Percentiles rank a stretch among this genome's conserved stretches.
Evolutionary conservation across 2,797 vertebrate genomes (phyloP).

Genomic region (Poeciliopsis gracilis): DNA sequence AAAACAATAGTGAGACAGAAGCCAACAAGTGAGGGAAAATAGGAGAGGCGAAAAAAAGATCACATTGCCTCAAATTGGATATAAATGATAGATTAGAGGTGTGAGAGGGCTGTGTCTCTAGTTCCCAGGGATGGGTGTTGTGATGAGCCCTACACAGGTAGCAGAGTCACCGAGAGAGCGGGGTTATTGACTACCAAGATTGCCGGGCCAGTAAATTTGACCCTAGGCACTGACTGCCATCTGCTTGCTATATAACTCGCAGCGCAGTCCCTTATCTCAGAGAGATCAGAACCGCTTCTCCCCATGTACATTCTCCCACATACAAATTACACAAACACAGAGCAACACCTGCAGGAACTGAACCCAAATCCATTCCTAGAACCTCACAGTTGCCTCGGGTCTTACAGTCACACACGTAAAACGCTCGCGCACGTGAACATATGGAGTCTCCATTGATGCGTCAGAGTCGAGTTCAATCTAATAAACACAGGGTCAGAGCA

Average conservation of each 20-base stretch:
- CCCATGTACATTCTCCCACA: slow-evolving; percentile 43
- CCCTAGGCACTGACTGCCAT: slow-evolving; percentile 78
- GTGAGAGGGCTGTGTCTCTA: slow-evolving; percentile 76
- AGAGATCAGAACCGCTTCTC: slow-evolving; percentile 40
- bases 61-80: slow-evolving; percentile 80
- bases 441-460: slow-evolving; percentile 81
- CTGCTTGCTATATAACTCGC: slow-evolving; percentile 66
- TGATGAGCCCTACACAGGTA: slow-evolving; percentile 78
- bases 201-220: slow-evolving; percentile 84
- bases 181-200: slow-evolving; percentile 86
- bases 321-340: slow-evolving; percentile 56
- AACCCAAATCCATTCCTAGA: slow-evolving; percentile 46
- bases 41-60: slow-evolving; percentile 63
- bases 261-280: slow-evolving; percentile 51
- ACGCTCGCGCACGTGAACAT: slow-evolving; percentile 37
- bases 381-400: slow-evolving; percentile 27
- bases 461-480: slow-evolving; percentile 83
- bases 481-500: slow-evolving; percentile 85
- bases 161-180: slow-evolving; percentile 69
- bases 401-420: slow-evolving; percentile 47
- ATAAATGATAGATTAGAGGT: slow-evolving; percentile 88
- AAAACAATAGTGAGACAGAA: slow-evolving; percentile 62
- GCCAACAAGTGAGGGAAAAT: slow-evolving; percentile 39
- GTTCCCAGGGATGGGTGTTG: slow-evolving; percentile 73
- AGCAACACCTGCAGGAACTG: slow-evolving; percentile 35